Evolutionary conservation across 2,888 invertebrate species (phyloP).

Genomic region (Spialia ferax): DNA sequence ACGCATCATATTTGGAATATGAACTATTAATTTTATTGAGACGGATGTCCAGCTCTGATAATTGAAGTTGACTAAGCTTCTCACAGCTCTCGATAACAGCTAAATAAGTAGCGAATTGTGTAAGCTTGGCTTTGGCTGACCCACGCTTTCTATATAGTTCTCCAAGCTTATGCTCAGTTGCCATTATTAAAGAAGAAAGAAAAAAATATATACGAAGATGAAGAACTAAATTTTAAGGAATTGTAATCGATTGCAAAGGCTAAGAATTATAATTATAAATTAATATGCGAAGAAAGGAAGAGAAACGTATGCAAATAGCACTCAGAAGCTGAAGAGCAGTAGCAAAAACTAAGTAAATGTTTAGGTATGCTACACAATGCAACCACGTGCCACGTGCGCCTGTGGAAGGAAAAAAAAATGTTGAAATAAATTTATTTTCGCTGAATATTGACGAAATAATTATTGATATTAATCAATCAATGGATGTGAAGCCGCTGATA

Average conservation of each 20-base stretch:
- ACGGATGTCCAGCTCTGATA: slow-evolving; percentile 15
- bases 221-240: neutral
- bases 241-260: neutral
- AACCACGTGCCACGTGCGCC: neutral
- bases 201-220: neutral
- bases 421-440: neutral
- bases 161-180: neutral
- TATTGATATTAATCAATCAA: neutral
- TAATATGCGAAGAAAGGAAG: neutral
- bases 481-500: neutral
- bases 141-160: neutral
- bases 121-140: neutral
- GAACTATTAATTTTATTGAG: slow-evolving; percentile 36
- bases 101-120: neutral
- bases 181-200: no score
- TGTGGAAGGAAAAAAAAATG: neutral
- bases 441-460: neutral
- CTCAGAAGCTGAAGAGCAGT: neutral
- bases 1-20: slow-evolving; percentile 38
- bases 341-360: neutral
- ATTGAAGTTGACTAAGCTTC: slow-evolving; percentile 4
- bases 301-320: neutral
- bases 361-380: neutral
- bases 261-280: neutral
- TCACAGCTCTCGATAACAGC: neutral